These are phyloP conservation scores for Anticlea derivata DNA, from an alignment of 2,888 invertebrate genomes.

Conservation along the genomic window DNA sequence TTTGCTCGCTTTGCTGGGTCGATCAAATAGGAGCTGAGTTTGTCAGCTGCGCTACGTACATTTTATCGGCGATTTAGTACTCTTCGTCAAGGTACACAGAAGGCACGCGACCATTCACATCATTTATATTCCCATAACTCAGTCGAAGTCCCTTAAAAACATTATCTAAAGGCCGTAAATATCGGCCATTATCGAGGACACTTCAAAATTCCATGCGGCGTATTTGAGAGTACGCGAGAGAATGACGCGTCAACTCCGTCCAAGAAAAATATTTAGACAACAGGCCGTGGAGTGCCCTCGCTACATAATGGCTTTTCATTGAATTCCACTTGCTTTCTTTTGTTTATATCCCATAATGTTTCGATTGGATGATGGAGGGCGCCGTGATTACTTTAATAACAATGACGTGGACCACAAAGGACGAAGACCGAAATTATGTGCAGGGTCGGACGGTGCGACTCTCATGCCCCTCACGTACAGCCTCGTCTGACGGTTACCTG, in stretches of 20 bases:
- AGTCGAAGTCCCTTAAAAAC: slow-evolving; percentile 68
- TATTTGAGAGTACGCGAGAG: slow-evolving; percentile 72
- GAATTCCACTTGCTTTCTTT: slow-evolving; percentile 81
- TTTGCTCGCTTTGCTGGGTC: no score
- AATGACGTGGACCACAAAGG: slow-evolving; percentile 78
- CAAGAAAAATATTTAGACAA: slow-evolving; percentile 84
- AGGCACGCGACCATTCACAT: slow-evolving; percentile 57
- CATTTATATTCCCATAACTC: slow-evolving; percentile 69
- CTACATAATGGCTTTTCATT: slow-evolving; percentile 83
- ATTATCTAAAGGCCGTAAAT: slow-evolving; percentile 80
- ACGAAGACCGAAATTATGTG: slow-evolving; percentile 76
- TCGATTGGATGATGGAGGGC: slow-evolving; percentile 81
- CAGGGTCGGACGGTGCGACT: slow-evolving; percentile 69
- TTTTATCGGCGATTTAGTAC: background rate
- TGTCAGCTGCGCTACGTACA: slow-evolving; percentile 8
- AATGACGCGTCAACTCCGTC: slow-evolving; percentile 79
- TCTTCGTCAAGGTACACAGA: slow-evolving; percentile 28
- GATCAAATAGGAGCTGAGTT: no score
- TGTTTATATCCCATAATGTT: slow-evolving; percentile 83
- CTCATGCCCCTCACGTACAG: slow-evolving; percentile 79
- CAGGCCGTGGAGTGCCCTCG: slow-evolving; percentile 73
- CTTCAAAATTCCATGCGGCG: slow-evolving; percentile 79
- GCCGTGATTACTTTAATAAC: slow-evolving; percentile 83
- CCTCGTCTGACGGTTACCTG: slow-evolving; percentile 63
- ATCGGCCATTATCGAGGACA: slow-evolving; percentile 78